Evolutionary conservation across 2,797 vertebrate genomes (phyloP).

Genomic region (Acipenser transmontanus): DNA sequence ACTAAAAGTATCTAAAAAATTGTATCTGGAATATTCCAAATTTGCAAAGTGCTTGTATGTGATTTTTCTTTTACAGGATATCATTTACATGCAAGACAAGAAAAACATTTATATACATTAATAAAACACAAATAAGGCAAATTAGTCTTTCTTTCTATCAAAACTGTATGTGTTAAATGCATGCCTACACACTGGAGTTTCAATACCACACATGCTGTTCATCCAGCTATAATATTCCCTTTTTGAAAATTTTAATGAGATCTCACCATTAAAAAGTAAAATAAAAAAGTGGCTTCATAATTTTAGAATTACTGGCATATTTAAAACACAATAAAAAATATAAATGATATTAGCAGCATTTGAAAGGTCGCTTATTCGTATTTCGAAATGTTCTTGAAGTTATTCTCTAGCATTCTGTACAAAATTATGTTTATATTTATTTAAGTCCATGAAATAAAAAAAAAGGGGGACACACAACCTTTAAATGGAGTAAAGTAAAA

Average conservation of each 20-base stretch:
- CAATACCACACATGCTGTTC: conserved; percentile 19
- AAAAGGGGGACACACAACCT: no score
- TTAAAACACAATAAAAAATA: conserved; percentile 35
- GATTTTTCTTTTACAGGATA: conserved; percentile 33
- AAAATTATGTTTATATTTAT: no score
- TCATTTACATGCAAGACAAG: conserved; percentile 37
- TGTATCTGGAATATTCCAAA: conserved; percentile 80
- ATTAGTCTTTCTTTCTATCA: conserved; percentile 39
- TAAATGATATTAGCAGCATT: conserved; percentile 57
- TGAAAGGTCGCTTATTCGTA: conserved; percentile 36
- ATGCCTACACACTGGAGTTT: conserved; percentile 29
- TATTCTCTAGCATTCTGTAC: no score
- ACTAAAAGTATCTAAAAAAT: conserved; percentile 85
- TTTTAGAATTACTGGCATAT: conserved; percentile 28
- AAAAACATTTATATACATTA: conserved; percentile 2
- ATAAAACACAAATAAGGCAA: conserved; percentile 54
- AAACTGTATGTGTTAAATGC: conserved; percentile 32
- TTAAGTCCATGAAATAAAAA: no score
- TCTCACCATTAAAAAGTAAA: conserved; percentile 18
- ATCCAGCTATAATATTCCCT: conserved; percentile 27
- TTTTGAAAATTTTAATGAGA: conserved; percentile 14
- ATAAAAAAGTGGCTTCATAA: conserved; percentile 33
- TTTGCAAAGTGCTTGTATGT: conserved; percentile 93
- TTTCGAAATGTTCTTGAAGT: no score
- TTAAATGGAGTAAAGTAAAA: no score